Evolutionary conservation across 1,140 invertebrate species (phyloP), one percentile per base, ranked within the genome.

Genomic region (Atta colombica): DNA sequence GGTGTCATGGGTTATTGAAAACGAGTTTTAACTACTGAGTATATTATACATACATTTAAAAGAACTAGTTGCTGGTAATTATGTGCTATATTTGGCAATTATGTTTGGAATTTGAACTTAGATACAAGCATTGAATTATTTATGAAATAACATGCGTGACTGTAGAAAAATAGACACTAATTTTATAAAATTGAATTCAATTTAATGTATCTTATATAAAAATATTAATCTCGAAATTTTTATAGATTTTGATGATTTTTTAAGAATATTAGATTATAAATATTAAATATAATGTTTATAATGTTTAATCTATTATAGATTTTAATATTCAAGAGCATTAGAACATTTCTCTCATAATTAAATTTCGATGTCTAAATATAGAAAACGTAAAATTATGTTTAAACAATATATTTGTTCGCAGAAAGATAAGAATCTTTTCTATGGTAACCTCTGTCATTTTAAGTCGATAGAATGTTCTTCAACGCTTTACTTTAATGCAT

Each of bases 21-120:
- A 88, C 39, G 45, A 61, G 18, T 58, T 78, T 72, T 66, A 80
- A 63, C 5, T 35, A 88, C 35, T 85, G 63, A 72, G 10, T 25
- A 68, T 60, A 60, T 89, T 89, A 77, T 7, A 21, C 49, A 53
- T 45, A 28, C 60, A 66, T 66, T 35, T 21, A 66, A 86, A 61
- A 88, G 35, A 77, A 65, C 78, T 69, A 77, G 58, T 55, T 88
- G 90, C 49, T 88, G 90, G 86, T 69, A 77, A 90, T 86, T 88
- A 75, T 86, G 89, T 88, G 55, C 71, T 51, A 21, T 5, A 85
- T 85, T 85, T 80, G 31, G 21, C 55, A 61, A 88, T 25, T 25
- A 25, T 25, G 25, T 25, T 25, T 25, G 0, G 25, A 0, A 25
- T 25, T 25, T 25, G 65, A 39, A 49, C 35, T 88, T 28, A n/a